Evolutionary conservation across 2,113 vertebrate genomes (phyloP).

Genomic region (Thalassarche chlororhynchos): DNA sequence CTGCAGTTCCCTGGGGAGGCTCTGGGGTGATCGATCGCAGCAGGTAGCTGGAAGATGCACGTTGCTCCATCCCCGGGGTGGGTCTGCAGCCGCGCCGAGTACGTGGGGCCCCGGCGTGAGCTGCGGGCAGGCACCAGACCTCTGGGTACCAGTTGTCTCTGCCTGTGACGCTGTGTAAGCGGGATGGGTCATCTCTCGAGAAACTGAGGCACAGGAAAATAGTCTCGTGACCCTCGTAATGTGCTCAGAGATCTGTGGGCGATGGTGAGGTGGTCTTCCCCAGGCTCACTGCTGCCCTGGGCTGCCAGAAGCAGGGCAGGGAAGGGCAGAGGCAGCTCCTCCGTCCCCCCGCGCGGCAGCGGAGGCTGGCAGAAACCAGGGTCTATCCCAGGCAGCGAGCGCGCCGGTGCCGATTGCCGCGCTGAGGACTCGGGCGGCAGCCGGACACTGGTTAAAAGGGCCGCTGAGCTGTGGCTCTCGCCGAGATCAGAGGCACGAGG

Average conservation of each 20-base stretch:
- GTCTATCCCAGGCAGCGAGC: not conserved
- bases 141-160: accelerated
- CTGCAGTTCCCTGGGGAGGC: not conserved
- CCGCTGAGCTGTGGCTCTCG: not conserved
- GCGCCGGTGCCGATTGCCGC: accelerated
- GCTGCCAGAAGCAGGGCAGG: not conserved
- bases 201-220: not conserved
- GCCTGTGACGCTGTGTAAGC: not conserved
- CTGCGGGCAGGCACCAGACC: not conserved
- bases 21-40: not conserved
- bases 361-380: not conserved
- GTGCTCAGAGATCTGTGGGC: not conserved
- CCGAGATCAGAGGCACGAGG: not conserved
- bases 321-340: not conserved
- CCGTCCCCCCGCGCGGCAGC: accelerated
- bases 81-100: not conserved
- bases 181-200: not conserved
- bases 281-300: not conserved
- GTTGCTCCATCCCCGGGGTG: not conserved
- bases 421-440: not conserved
- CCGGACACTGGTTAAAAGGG: not conserved
- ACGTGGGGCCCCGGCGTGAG: not conserved
- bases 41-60: not conserved
- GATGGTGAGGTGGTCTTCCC: too few relatives aligned
- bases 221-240: accelerated